Base-by-base conservation (phyloP, 2,888 invertebrate species). In the Abscondita cerata region DNA sequence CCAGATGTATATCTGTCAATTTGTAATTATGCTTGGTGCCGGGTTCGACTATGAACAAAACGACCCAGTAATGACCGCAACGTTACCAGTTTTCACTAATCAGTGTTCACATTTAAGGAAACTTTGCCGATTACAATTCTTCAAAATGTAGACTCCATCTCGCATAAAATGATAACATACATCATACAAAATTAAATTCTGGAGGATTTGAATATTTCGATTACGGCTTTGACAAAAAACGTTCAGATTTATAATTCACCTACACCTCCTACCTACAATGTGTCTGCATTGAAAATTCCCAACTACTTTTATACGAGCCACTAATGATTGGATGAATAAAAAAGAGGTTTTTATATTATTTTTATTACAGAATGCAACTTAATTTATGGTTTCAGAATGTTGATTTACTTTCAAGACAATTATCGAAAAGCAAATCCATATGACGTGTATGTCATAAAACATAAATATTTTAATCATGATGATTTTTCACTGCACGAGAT, bases 121-220 rank as follows among this genome's bases (percentile, higher is more conserved):
- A 63, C 62, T 12, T 48, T 52, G 1, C 63, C 65, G 1, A 61
- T 64, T 25, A 40, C 60, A 8, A 50, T 64, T 33, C 15, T 59
- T 13, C 59, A 65, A 62, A 62, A 56, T 38, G 62, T 61, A 20
- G 67, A 67, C 48, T 61, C 54, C 48, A 34, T 53, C 16, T 64
- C 67, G 19, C 56, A 51, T 8, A 65, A 62, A 47, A 25, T 12
- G 2, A 38, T 65, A 8, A 46, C 54, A n/a, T 65, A 67, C 38
- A 55, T 54, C 5, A 41, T 34, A 1, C 65, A 63, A 57, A 13
- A 55, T 9, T 31, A 54, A 15, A 56, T 9, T 34, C 53, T 0
- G 59, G 62, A 20, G 61, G 65, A 33, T 62, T 67, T n/a, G 55
- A 62, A 40, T 15, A 48, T 12, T 67, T 36, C 15, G 65, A 67